phyloP scores from a whole-genome alignment of 2,113 vertebrate species.

The Crotophaga sulcirostris region DNA sequence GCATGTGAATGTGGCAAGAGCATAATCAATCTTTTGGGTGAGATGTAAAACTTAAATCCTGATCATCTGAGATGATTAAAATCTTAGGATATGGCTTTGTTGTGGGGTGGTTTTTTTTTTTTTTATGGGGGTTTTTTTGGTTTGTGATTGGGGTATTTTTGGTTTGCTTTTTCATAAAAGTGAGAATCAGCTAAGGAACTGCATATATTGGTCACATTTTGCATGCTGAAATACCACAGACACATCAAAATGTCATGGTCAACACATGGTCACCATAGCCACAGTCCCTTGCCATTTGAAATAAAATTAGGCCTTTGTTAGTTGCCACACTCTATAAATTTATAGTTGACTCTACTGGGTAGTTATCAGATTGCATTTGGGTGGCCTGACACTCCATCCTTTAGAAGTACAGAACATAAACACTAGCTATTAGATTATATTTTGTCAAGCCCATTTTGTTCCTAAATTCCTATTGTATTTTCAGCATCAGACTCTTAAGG shows the following conservation, averaged over 20 bases:
- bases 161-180: background rate
- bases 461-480: background rate
- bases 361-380: background rate
- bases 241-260: background rate
- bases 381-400: background rate
- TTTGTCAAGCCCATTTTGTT: background rate
- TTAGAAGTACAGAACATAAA: background rate
- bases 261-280: background rate
- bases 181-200: background rate
- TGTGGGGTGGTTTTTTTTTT: background rate
- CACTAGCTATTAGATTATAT: background rate
- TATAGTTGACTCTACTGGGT: background rate
- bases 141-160: too few species aligned
- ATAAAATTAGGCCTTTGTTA: background rate
- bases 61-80: background rate
- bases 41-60: background rate
- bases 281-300: background rate
- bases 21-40: background rate
- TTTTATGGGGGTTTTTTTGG: background rate
- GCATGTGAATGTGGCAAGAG: constrained; percentile 8
- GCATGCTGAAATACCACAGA: background rate
- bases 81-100: background rate
- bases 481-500: background rate
- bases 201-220: background rate
- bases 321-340: background rate